Evolutionary conservation across 1,140 invertebrate genomes (phyloP), one percentile per base, ranked within the genome.

Genomic region (Meloidogyne chitwoodi): DNA sequence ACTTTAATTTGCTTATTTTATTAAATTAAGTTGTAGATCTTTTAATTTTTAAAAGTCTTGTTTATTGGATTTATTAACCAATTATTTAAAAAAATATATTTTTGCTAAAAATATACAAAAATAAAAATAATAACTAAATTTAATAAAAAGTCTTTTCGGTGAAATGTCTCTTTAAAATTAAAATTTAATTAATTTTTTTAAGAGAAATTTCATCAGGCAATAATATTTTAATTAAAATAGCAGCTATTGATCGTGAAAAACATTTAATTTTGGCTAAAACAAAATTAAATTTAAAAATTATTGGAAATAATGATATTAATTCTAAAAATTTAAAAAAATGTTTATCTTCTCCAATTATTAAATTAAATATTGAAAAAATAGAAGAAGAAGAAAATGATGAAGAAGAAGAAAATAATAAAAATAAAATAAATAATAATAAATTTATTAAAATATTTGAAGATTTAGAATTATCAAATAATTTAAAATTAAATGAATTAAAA

Each of bases 201-300:
- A 44, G 68, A 41, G 68, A 31, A 29, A 19, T 72, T n/a, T 41
- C 10, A 44, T 11, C 70, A 44, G 22, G 48, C 44, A 72, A 72
- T 38, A 31, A 31, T 56, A 62, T 62, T 27, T 44, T n/a, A 34
- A 19, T 72, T 22, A 24, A 61, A 72, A n/a, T 72, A 29, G 38
- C 48, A 22, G 70, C 70, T 11, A 56, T 72, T 16, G 70, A 72
- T 4, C 16, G 41, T 31, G 70, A 72, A 72, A 72, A 72, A n/a
- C 70, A 62, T 31, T 62, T 62, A 56, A 48, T 63, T 10, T 29
- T 72, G 19, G 48, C 70, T 27, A 41, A 72, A 61, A 56, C 48
- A 11, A n/a, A 24, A 72, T 62, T 72, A 48, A 27, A 19, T 26
- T 24, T 72, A 31, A n/a, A 72, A 62, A 38, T 72, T 56, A 56